These are phyloP conservation scores for Zosterops hypoxanthus DNA, from an alignment of 2,113 vertebrate genomes.

Conservation along the genomic window DNA sequence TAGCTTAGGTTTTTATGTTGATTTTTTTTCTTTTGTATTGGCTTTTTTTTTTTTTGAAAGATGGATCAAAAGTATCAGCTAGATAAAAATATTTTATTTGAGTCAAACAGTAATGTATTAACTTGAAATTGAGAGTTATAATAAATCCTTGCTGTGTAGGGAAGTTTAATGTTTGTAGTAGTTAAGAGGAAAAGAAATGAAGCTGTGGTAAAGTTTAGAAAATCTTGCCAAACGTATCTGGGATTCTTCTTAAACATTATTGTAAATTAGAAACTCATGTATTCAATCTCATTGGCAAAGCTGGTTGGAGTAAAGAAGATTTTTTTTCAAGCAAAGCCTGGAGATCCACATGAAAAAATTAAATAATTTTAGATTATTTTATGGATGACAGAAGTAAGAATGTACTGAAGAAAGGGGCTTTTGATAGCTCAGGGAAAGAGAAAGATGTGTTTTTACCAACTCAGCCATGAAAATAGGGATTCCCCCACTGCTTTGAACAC, in stretches of 20 bases:
- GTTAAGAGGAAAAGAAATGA: neutral
- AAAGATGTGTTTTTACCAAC: neutral
- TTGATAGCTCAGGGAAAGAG: neutral
- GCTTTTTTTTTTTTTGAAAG: neutral
- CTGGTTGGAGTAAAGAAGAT: neutral
- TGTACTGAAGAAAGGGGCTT: neutral
- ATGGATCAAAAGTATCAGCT: neutral
- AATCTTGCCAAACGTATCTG: neutral
- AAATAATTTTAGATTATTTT: neutral
- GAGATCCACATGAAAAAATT: neutral
- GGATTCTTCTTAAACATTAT: neutral
- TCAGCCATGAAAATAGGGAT: neutral
- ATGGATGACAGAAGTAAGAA: neutral
- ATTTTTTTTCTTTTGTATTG: neutral
- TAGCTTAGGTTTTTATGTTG: neutral
- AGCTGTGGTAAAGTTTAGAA: neutral
- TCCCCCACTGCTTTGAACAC: rapidly evolving
- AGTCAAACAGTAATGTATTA: neutral
- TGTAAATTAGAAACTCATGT: neutral
- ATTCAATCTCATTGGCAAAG: neutral
- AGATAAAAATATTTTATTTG: neutral
- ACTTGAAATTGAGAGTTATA: neutral
- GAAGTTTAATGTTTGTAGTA: neutral
- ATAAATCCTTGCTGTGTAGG: neutral
- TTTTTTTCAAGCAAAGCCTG: neutral